These are phyloP conservation scores for Anthophora plumipes DNA, from an alignment of 2,888 invertebrate genomes.

Conservation along the genomic window DNA sequence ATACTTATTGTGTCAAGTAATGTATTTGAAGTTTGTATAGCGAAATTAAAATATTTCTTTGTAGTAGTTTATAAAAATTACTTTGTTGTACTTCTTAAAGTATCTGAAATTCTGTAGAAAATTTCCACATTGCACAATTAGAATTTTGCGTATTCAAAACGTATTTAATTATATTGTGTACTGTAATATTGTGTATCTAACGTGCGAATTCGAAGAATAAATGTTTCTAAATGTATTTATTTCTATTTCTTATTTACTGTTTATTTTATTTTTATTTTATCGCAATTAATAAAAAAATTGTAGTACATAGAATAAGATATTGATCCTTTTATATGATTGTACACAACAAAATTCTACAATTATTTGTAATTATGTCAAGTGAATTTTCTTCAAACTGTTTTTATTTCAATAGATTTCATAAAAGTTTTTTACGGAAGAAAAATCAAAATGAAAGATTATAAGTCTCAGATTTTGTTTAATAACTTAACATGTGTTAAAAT, in stretches of 20 bases:
- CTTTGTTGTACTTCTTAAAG: neutral
- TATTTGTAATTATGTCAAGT: no score
- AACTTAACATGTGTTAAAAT: neutral
- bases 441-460: neutral
- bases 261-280: neutral
- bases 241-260: neutral
- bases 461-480: neutral
- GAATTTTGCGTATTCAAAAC: neutral
- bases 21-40: neutral
- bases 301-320: no score
- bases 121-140: neutral
- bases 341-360: no score
- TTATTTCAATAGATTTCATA: no score
- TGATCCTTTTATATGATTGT: no score
- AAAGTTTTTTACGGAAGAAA: neutral
- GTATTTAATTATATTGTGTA: no score
- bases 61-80: neutral
- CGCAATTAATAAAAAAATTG: no score
- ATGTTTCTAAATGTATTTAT: constrained; percentile 1
- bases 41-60: neutral
- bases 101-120: neutral
- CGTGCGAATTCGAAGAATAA: neutral
- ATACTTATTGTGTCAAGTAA: neutral
- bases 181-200: no score
- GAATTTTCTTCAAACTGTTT: no score